Percentiles rank a stretch among this genome's conserved stretches.
Conservation (phyloP, 2,797 vertebrate genomes). For the Fundulus diaphanus region DNA sequence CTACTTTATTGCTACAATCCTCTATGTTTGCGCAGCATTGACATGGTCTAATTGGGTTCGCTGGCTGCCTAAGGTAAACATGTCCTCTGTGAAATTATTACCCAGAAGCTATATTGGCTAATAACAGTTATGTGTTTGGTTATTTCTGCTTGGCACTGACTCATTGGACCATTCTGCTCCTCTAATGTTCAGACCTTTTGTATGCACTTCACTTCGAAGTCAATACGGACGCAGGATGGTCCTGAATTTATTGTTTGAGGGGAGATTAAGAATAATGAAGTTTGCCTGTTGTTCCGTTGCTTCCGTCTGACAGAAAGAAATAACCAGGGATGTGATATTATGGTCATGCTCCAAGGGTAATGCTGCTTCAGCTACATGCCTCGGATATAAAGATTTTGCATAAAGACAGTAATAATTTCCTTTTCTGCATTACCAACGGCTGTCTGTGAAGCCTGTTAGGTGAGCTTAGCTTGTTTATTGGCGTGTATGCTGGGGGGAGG, state of each 20-base stretch:
- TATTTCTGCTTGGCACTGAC: constrained; percentile 24
- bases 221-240: constrained; percentile 10
- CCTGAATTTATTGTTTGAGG: not conserved
- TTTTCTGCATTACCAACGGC: not conserved
- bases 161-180: constrained; percentile 14
- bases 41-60: constrained; percentile 58
- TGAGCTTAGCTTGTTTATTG: too few species aligned
- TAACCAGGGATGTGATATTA: not conserved
- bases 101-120: constrained; percentile 48
- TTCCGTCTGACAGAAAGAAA: not conserved
- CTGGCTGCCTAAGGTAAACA: constrained; percentile 53
- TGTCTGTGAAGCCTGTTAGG: too few species aligned
- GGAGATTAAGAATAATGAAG: constrained; percentile 3
- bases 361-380: not conserved
- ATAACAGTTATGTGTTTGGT: constrained; percentile 58
- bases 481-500: too few species aligned
- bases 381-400: not conserved
- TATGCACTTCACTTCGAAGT: constrained; percentile 2
- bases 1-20: constrained; percentile 40
- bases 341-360: not conserved
- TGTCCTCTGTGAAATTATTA: constrained; percentile 52
- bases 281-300: constrained; percentile 9
- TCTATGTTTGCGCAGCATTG: constrained; percentile 25
- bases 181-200: constrained; percentile 18
- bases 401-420: not conserved